Base-by-base conservation (phyloP, 2,113 vertebrate genomes). In the Pipa parva region DNA sequence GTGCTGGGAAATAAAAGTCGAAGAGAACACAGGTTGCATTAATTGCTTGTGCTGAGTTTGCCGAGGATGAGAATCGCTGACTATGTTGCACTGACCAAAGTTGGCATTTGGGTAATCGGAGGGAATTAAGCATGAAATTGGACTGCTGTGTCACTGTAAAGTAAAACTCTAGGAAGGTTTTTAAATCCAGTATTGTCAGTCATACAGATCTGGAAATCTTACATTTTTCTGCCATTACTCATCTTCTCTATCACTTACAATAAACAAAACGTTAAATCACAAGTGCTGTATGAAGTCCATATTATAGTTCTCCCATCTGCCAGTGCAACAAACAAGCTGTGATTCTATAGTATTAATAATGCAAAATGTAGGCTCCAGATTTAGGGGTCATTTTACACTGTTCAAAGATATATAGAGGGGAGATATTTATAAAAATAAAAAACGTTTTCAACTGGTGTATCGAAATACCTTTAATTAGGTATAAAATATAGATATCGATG, bases 121-220 rank as follows among this genome's bases (percentile, higher is more conserved):
- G 63, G 54, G 50, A 79, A 76, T 65, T 73, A 73, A 67, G 51
- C 3, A 27, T 27, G 20, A 25, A 49, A 74, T 55, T 52, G 50
- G 76, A 36, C 2, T n/a, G 0, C 5, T 71, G 39, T 65, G 1
- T 36, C 57, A 62, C 20, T 62, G 39, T 76, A 20, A 42, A 42
- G n/a, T 42, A 45, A 27, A 63, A 13, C 39, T 54, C 2, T 29
- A 21, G 56, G 18, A 10, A 56, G 1, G 2, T 50, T 69, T 37
- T 25, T 11, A 8, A 7, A 2, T 29, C 26, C 4, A 39, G 27
- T 25, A 15, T 51, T 51, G 27, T 61, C 33, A 68, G n/a, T 37
- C 4, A 20, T 2, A 1, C 0, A 3, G n/a, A 3, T 21, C 25
- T 75, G 24, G 6, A 57, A 50, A 55, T 5, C 9, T 21, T 71